phyloP scores from a whole-genome alignment of 1,140 invertebrate genomes.

The Dendroctonus valens region DNA sequence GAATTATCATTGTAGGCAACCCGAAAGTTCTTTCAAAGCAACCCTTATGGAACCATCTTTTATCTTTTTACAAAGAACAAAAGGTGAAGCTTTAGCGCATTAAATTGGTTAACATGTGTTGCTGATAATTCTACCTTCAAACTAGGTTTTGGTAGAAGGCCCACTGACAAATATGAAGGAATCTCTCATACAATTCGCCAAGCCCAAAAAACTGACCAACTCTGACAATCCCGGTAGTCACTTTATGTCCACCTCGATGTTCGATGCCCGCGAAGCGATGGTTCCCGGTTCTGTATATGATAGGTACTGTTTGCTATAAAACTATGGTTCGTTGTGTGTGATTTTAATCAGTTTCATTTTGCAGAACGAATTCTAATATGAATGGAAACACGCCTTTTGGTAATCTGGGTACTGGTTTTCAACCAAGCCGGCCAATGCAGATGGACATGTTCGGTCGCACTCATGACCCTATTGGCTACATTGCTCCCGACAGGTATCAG shows the following conservation, averaged over 20 bases:
- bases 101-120: background rate
- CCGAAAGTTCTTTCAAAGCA: slow-evolving; percentile 98
- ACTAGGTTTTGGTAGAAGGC: slow-evolving; percentile 81
- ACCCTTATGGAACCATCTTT: slow-evolving; percentile 96
- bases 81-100: slow-evolving; percentile 56
- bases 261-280: slow-evolving; percentile 85
- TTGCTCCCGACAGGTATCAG: slow-evolving; percentile 72
- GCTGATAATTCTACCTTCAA: background rate
- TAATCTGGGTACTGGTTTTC: slow-evolving; percentile 19
- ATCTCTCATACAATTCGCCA: slow-evolving; percentile 94
- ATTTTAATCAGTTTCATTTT: slow-evolving; percentile 13
- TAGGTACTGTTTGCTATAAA: slow-evolving; percentile 31
- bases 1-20: slow-evolving; percentile 98
- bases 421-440: slow-evolving; percentile 46
- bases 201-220: slow-evolving; percentile 94
- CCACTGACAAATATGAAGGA: slow-evolving; percentile 97
- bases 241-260: slow-evolving; percentile 96
- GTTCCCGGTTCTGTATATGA: slow-evolving; percentile 85
- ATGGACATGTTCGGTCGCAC: slow-evolving; percentile 64
- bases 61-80: slow-evolving; percentile 98
- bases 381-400: slow-evolving; percentile 28
- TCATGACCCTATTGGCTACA: slow-evolving; percentile 92
- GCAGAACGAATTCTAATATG: slow-evolving; percentile 23
- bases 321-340: background rate
- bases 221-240: slow-evolving; percentile 92